phyloP scores from a whole-genome alignment of 2,888 invertebrate species.

The Andrena fulva region DNA sequence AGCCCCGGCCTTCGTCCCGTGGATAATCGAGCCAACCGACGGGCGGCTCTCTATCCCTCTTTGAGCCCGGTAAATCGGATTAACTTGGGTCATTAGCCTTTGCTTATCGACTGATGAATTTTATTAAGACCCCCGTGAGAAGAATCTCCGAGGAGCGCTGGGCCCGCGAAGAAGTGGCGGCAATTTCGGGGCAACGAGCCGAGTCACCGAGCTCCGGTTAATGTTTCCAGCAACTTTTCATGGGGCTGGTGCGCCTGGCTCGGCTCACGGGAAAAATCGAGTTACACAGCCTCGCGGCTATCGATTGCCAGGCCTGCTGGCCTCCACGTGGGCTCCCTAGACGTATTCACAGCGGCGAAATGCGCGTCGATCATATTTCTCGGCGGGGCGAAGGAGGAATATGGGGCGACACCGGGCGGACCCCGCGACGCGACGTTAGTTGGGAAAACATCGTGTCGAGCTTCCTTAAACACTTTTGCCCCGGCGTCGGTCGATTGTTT shows the following conservation, averaged over 20 bases:
- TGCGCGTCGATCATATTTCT: slow-evolving; percentile 15
- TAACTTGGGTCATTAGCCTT: slow-evolving; percentile 47
- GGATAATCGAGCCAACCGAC: slow-evolving; percentile 45
- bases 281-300: slow-evolving; percentile 6
- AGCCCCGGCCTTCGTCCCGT: background rate
- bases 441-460: slow-evolving; percentile 75
- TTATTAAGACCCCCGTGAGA: slow-evolving; percentile 38
- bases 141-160: slow-evolving; percentile 17
- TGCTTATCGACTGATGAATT: slow-evolving; percentile 44
- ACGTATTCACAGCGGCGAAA: slow-evolving; percentile 46
- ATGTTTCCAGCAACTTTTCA: slow-evolving; percentile 15
- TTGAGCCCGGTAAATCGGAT: slow-evolving; percentile 46
- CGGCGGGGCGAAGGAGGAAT: slow-evolving; percentile 43
- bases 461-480: slow-evolving; percentile 66
- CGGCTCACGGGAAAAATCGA: slow-evolving; percentile 20
- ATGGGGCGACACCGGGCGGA: slow-evolving; percentile 64
- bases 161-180: background rate
- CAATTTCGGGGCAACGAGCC: slow-evolving; percentile 20
- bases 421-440: slow-evolving; percentile 72
- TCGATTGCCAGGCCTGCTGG: slow-evolving; percentile 17
- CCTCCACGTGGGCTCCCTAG: slow-evolving; percentile 10
- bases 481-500: slow-evolving; percentile 63
- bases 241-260: background rate
- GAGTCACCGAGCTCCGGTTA: slow-evolving; percentile 6
- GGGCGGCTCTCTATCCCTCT: slow-evolving; percentile 16